Percentiles rank a stretch among this genome's conserved stretches.
These are phyloP conservation scores for Heliconius melpomene DNA, from an alignment of 1,140 invertebrate genomes.

Conservation along the genomic window DNA sequence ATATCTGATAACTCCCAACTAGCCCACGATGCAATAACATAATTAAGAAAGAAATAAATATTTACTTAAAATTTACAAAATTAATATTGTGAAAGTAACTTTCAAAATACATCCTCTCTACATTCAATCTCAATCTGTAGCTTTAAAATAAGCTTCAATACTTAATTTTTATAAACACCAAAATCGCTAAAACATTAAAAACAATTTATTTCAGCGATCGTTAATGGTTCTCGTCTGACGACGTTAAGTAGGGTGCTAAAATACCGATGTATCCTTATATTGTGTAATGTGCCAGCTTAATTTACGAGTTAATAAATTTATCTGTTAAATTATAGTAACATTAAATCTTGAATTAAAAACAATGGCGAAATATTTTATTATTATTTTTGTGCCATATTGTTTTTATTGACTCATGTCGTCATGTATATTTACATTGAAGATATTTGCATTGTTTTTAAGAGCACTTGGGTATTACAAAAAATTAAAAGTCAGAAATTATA, in stretches of 20 bases:
- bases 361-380: not conserved
- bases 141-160: not conserved
- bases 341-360: not conserved
- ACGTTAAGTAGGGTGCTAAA: constrained; percentile 37
- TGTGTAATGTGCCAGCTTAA: constrained; percentile 42
- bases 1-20: too few species aligned
- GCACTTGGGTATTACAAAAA: too few species aligned
- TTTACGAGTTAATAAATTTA: constrained; percentile 52
- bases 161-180: not conserved
- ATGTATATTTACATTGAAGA: too few species aligned
- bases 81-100: not conserved
- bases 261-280: constrained; percentile 39
- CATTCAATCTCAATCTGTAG: not conserved
- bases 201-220: constrained; percentile 10
- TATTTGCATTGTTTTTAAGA: too few species aligned
- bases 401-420: not conserved
- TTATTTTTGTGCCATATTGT: not conserved
- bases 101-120: not conserved
- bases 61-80: not conserved
- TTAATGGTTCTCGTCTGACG: constrained; percentile 37
- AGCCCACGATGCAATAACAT: too few species aligned
- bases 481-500: too few species aligned
- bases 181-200: not conserved
- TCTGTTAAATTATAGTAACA: constrained; percentile 38
- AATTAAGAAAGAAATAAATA: too few species aligned